A percentile compares a stretch with the other conserved stretches of the same genome.
Evolutionary conservation across 2,113 vertebrate genomes (phyloP).

Genomic region (Ranitomeya imitator): DNA sequence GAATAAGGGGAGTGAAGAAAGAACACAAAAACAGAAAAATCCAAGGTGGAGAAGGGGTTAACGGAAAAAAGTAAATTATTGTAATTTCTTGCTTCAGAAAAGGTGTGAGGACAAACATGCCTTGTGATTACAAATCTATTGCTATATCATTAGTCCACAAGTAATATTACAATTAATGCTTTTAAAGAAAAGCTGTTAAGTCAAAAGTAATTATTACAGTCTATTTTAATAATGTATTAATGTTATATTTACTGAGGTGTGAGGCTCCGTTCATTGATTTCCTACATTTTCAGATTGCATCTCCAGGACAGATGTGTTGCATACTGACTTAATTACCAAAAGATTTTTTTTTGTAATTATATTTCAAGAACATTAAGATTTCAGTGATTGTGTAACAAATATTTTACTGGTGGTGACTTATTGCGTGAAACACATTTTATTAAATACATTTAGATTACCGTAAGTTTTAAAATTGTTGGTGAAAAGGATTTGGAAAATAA

Average conservation of each 20-base stretch:
- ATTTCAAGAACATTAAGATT: slow-evolving; percentile 22
- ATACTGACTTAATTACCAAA: slow-evolving; percentile 1
- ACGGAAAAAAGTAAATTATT: background rate
- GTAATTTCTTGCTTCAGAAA: background rate
- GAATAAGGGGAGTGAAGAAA: too few relatives aligned
- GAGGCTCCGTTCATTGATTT: background rate
- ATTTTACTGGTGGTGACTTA: slow-evolving; percentile 7
- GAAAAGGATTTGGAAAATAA: background rate
- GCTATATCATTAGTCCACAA: background rate
- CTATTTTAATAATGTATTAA: background rate
- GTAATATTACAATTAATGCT: background rate
- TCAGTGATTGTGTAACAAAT: background rate
- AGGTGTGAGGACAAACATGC: background rate
- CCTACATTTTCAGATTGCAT: slow-evolving; percentile 10
- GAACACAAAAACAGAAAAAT: too few relatives aligned
- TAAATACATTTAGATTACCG: background rate
- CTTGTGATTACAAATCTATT: background rate
- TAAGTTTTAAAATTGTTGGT: background rate
- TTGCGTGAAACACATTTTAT: background rate
- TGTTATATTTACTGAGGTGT: slow-evolving; percentile 19
- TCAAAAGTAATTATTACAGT: background rate
- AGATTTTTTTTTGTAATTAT: slow-evolving; percentile 20
- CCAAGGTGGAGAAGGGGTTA: background rate
- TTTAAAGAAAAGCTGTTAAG: background rate
- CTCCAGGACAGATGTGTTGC: slow-evolving; percentile 6